A percentile compares a stretch with the other conserved stretches of the same genome.
These are phyloP conservation scores for Julus scanicus DNA, from an alignment of 2,888 invertebrate genomes.

Conservation along the genomic window DNA sequence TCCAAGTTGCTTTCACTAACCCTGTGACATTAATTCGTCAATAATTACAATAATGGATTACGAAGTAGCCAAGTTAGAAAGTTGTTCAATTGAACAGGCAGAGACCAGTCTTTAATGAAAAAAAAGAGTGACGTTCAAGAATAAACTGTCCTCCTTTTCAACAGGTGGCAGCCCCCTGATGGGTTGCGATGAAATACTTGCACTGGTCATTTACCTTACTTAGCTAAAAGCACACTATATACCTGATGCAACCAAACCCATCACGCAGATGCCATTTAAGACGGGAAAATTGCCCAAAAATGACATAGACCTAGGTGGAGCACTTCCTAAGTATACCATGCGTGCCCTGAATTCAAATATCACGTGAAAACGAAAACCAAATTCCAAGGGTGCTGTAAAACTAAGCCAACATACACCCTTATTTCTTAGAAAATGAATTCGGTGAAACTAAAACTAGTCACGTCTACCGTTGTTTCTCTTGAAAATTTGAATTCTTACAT, in stretches of 20 bases:
- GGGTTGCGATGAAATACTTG: constrained; percentile 18
- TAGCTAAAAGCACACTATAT: background rate
- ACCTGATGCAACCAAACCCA: background rate
- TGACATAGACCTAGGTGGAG: constrained; percentile 45
- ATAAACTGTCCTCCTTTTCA: background rate
- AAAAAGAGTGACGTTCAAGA: background rate
- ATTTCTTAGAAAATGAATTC: background rate
- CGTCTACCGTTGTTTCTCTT: background rate
- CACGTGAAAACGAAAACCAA: constrained; percentile 14
- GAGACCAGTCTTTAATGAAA: background rate
- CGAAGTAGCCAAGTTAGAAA: background rate
- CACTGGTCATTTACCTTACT: constrained; percentile 42
- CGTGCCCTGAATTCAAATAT: constrained; percentile 31
- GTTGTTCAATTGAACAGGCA: background rate
- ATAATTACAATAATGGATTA: background rate
- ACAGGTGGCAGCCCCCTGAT: background rate
- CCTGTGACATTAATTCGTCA: background rate
- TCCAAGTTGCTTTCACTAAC: background rate
- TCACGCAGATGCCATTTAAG: background rate
- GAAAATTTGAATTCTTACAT: background rate
- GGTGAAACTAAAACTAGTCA: background rate
- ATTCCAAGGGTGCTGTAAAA: constrained; percentile 41
- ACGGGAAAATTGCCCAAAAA: background rate
- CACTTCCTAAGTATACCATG: background rate
- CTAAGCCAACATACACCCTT: background rate